A percentile compares a stretch with the other conserved stretches of the same genome.
Evolutionary conservation across 2,888 invertebrate species (phyloP).

Genomic region (Heliothis peltigera): DNA sequence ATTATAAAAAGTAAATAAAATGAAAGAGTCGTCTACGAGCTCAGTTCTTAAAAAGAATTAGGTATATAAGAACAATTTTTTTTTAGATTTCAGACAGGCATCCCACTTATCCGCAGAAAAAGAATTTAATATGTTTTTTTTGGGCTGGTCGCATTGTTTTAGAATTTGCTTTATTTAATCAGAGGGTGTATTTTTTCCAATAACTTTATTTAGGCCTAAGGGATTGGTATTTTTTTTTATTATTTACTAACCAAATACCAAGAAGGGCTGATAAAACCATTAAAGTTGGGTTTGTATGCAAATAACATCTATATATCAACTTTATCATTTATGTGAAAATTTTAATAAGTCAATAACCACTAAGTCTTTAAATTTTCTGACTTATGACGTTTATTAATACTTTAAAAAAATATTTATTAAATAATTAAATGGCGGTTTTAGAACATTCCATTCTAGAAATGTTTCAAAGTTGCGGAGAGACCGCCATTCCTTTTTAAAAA

Average conservation of each 20-base stretch:
- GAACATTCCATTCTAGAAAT: background rate
- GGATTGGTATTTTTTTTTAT: no score
- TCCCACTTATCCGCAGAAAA: constrained; percentile 1
- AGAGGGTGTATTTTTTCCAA: background rate
- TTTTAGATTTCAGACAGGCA: constrained; percentile 6
- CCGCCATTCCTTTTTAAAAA: background rate
- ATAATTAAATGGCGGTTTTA: background rate
- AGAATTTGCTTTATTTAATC: background rate
- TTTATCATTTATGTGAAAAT: no score
- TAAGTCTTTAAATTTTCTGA: no score
- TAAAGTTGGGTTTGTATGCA: no score
- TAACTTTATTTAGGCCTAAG: background rate
- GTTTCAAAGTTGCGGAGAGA: background rate
- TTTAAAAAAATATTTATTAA: background rate
- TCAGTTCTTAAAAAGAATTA: background rate
- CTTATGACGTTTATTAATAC: no score
- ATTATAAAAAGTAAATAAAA: constrained; percentile 7
- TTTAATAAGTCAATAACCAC: no score
- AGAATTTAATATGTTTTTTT: constrained; percentile 12
- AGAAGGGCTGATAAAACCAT: no score
- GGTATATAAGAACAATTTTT: constrained; percentile 1
- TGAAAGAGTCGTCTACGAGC: background rate
- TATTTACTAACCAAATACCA: no score
- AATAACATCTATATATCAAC: no score
- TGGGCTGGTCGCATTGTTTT: background rate